A percentile compares a stretch with the other conserved stretches of the same genome.
These are phyloP conservation scores for Teleogryllus occipitalis DNA, from an alignment of 1,140 invertebrate genomes.

Conservation along the genomic window DNA sequence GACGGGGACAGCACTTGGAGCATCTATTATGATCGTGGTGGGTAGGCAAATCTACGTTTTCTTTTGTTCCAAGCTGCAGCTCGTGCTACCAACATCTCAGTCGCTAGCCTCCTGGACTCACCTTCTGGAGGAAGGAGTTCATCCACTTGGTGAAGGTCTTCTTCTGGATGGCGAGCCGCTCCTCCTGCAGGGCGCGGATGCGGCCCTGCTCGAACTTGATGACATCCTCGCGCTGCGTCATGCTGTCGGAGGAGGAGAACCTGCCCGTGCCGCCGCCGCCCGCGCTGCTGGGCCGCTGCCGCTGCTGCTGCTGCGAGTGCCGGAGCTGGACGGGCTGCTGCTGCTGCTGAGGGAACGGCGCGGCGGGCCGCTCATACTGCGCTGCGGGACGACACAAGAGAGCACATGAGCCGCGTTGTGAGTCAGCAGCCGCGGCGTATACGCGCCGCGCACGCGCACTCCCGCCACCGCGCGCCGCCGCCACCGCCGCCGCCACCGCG, in stretches of 20 bases:
- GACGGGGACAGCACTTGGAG: too few relatives aligned
- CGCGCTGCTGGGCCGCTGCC: background rate
- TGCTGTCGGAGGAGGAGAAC: conserved; percentile 36
- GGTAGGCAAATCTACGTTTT: too few relatives aligned
- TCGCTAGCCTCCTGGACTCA: conserved; percentile 34
- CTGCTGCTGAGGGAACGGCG: background rate
- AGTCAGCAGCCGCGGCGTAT: background rate
- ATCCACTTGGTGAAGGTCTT: conserved; percentile 99
- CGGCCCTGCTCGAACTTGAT: conserved; percentile 93
- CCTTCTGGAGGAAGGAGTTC: conserved; percentile 96
- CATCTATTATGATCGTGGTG: too few relatives aligned
- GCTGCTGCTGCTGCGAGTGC: background rate
- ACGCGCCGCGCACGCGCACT: too few relatives aligned
- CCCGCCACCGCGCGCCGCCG: too few relatives aligned
- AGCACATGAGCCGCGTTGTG: background rate
- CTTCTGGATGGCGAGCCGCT: conserved; percentile 96
- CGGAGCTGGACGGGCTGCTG: background rate
- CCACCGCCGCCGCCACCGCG: too few relatives aligned
- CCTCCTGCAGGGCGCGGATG: conserved; percentile 93
- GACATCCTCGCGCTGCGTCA: conserved; percentile 83
- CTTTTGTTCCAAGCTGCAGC: too few relatives aligned
- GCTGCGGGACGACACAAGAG: background rate
- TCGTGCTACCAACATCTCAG: too few relatives aligned
- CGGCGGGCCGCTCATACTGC: background rate
- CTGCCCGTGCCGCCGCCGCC: too few relatives aligned